Evolutionary conservation across 2,113 vertebrate species (phyloP).

Genomic region (Oriolus oriolus): DNA sequence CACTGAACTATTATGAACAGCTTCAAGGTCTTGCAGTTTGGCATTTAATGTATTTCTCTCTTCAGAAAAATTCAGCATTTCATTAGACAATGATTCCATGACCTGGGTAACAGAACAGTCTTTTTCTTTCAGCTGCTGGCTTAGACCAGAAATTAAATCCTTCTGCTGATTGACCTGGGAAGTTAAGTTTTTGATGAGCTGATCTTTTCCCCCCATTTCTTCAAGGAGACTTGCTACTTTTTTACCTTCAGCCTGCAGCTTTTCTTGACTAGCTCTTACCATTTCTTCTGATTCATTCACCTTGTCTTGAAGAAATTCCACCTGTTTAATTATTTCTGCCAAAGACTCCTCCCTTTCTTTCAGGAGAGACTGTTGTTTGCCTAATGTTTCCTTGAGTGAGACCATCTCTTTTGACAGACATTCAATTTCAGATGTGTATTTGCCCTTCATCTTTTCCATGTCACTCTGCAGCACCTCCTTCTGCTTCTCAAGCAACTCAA

Average conservation of each 20-base stretch:
- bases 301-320: constrained; percentile 60
- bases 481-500: constrained; percentile 15
- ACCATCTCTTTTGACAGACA: constrained; percentile 55
- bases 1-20: background rate
- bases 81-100: constrained; percentile 76
- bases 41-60: constrained; percentile 61
- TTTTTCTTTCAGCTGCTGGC: constrained; percentile 80
- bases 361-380: constrained; percentile 40
- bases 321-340: constrained; percentile 39
- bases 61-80: constrained; percentile 74
- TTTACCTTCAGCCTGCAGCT: constrained; percentile 36
- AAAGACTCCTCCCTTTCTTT: constrained; percentile 49
- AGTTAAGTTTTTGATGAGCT: constrained; percentile 63
- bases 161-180: constrained; percentile 81
- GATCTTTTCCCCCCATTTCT: constrained; percentile 69
- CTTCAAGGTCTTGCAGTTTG: constrained; percentile 67
- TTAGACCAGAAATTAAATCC: constrained; percentile 76
- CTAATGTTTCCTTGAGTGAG: background rate
- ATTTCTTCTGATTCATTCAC: constrained; percentile 50
- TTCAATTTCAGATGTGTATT: constrained; percentile 44
- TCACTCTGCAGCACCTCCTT: constrained; percentile 26
- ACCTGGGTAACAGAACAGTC: constrained; percentile 76
- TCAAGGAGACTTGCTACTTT: constrained; percentile 38
- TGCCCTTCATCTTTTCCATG: constrained; percentile 40
- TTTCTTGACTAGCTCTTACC: constrained; percentile 31